Percentiles rank a stretch among this genome's conserved stretches.
These are phyloP conservation scores for Aythya baeri DNA, from an alignment of 2,113 vertebrate genomes.

Conservation along the genomic window DNA sequence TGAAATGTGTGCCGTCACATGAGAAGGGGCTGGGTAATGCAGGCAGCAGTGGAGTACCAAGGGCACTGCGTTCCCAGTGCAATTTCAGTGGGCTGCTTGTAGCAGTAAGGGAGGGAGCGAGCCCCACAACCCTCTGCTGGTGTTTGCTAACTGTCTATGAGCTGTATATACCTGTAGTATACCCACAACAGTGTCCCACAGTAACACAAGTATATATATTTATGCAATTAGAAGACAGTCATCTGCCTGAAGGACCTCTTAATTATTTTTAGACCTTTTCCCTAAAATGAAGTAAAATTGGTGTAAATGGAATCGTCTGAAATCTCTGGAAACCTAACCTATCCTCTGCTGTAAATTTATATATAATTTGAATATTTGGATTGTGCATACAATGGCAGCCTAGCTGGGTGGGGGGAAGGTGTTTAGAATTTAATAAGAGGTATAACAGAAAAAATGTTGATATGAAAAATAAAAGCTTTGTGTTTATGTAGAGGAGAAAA, in stretches of 20 bases:
- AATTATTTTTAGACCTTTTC: not conserved
- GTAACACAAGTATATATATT: not conserved
- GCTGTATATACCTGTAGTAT: no score
- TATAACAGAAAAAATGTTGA: not conserved
- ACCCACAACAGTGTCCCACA: no score
- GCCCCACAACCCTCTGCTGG: not conserved
- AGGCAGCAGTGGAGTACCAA: rapidly evolving
- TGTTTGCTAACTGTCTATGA: not conserved
- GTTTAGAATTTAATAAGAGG: not conserved
- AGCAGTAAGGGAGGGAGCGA: rapidly evolving
- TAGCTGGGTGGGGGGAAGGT: not conserved
- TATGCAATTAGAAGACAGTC: not conserved
- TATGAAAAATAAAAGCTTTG: not conserved
- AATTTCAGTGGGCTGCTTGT: not conserved
- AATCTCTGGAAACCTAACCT: not conserved
- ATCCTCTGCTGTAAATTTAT: not conserved
- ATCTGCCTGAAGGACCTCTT: not conserved
- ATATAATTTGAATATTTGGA: conserved; percentile 29
- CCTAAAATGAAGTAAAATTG: not conserved
- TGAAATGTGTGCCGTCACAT: not conserved
- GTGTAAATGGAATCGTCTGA: not conserved
- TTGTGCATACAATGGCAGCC: not conserved
- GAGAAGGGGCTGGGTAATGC: not conserved
- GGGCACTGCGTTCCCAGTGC: rapidly evolving
- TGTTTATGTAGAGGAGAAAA: not conserved